Percentiles rank a stretch among this genome's conserved stretches.
These are phyloP conservation scores for Pampus argenteus DNA, from an alignment of 2,797 vertebrate species.

Conservation along the genomic window DNA sequence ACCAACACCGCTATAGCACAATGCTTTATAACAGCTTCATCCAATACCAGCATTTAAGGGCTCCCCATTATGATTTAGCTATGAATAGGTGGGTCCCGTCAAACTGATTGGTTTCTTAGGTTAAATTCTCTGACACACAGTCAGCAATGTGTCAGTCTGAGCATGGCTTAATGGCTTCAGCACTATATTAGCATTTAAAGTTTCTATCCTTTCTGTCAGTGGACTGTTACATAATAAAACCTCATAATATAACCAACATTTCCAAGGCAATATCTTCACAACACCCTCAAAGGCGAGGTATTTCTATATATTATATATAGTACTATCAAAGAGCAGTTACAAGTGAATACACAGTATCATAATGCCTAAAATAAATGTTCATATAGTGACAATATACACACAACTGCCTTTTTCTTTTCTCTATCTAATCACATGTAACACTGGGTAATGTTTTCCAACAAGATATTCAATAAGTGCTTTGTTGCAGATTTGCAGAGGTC, in stretches of 20 bases:
- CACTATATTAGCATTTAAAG: slow-evolving; percentile 60
- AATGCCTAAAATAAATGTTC: slow-evolving; percentile 6
- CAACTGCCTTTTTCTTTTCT: slow-evolving; percentile 9
- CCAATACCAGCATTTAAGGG: neutral
- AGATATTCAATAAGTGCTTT: slow-evolving; percentile 20
- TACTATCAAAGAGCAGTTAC: neutral
- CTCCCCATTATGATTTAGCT: slow-evolving; percentile 50
- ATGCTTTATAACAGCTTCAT: slow-evolving; percentile 20
- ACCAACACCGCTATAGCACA: neutral
- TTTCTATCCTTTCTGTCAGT: slow-evolving; percentile 37
- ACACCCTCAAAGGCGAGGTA: slow-evolving; percentile 12
- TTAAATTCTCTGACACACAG: slow-evolving; percentile 64
- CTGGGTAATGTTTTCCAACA: neutral
- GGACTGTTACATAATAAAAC: slow-evolving; percentile 30
- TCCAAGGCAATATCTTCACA: slow-evolving; percentile 38
- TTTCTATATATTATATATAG: slow-evolving; percentile 14
- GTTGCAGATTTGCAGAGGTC: slow-evolving; percentile 32
- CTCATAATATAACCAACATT: slow-evolving; percentile 26
- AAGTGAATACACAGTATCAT: neutral
- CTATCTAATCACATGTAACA: slow-evolving; percentile 11
- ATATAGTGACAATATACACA: slow-evolving; percentile 5
- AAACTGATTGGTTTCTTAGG: slow-evolving; percentile 73
- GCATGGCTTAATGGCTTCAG: slow-evolving; percentile 62
- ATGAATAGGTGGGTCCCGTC: slow-evolving; percentile 58
- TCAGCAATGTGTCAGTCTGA: slow-evolving; percentile 71